These are phyloP conservation scores for Meteorus cinctellus DNA, from an alignment of 2,888 invertebrate species.

Conservation along the genomic window DNA sequence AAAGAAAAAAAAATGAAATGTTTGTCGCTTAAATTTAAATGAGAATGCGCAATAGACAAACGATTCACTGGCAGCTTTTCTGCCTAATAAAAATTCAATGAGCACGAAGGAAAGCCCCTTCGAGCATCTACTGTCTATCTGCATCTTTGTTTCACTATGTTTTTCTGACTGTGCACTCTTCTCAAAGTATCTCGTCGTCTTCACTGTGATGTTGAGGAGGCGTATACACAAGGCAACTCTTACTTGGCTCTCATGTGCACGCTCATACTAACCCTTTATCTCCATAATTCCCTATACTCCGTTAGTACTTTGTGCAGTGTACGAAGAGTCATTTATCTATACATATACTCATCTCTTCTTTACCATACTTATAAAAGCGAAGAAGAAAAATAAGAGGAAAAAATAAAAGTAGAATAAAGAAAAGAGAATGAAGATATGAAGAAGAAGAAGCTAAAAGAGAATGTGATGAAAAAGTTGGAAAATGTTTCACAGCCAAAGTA, in stretches of 20 bases:
- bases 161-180: neutral
- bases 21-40: constrained; percentile 22
- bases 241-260: constrained; percentile 7
- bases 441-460: neutral
- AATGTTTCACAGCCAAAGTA: neutral
- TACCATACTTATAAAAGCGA: neutral
- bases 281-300: constrained; percentile 20
- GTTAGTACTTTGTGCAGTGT: neutral
- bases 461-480: constrained; percentile 7
- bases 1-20: constrained; percentile 15
- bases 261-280: constrained; percentile 28
- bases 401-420: neutral
- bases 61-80: constrained; percentile 35
- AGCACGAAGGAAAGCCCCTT: constrained; percentile 31
- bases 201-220: neutral
- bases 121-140: constrained; percentile 26
- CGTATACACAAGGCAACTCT: constrained; percentile 5
- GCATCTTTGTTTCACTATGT: neutral
- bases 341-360: neutral
- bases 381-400: neutral
- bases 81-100: constrained; percentile 38
- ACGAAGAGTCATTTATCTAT: constrained; percentile 27
- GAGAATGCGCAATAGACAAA: constrained; percentile 32
- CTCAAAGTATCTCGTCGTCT: neutral
- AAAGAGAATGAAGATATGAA: neutral